Evolutionary conservation across 2,888 invertebrate genomes (phyloP).

Genomic region (Noctuana brunneofusca): DNA sequence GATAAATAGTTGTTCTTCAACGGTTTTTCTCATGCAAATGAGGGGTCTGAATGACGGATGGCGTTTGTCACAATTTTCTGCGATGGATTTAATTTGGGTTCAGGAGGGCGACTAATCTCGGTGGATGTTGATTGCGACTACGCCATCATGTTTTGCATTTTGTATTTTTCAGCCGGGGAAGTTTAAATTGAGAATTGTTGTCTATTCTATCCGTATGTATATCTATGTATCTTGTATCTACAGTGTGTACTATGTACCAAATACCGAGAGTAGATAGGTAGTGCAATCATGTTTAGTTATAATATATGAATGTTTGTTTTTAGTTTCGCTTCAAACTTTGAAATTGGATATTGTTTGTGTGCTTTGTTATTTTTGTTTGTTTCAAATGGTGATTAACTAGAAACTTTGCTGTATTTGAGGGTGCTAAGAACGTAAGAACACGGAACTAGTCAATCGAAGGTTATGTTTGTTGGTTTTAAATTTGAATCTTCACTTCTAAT

Average conservation of each 20-base stretch:
- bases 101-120: constrained; percentile 67
- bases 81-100: constrained; percentile 80
- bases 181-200: constrained; percentile 38
- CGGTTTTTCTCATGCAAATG: constrained; percentile 83
- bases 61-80: constrained; percentile 80
- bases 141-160: constrained; percentile 36
- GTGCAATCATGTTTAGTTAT: no score
- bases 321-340: not conserved
- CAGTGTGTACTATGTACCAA: no score
- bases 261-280: no score
- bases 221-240: no score
- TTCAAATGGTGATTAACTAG: no score
- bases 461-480: no score
- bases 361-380: not conserved
- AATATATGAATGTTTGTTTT: no score
- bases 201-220: not conserved
- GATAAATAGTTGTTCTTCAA: constrained; percentile 83
- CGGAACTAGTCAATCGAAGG: not conserved
- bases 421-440: not conserved
- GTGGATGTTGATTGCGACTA: constrained; percentile 56
- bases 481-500: no score
- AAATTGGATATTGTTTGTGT: not conserved
- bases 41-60: constrained; percentile 79
- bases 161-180: constrained; percentile 41
- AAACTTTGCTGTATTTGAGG: no score